These are phyloP conservation scores for Parazoanthus darwini DNA, from an alignment of 92 coral and sea anemone species.

Conservation along the genomic window DNA sequence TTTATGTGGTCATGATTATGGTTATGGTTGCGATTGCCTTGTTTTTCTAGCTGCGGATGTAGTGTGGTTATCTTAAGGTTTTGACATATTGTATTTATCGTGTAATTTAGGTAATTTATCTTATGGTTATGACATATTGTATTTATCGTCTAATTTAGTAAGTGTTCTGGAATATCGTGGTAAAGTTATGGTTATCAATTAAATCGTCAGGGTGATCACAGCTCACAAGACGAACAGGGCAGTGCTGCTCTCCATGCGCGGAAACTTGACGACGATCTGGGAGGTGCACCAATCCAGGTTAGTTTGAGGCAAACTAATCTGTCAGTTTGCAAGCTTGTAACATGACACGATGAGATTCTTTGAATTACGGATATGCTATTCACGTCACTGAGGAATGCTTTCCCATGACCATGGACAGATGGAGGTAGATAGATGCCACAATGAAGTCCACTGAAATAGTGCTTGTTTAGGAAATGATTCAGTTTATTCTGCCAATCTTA, in stretches of 20 bases:
- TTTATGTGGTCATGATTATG: not conserved
- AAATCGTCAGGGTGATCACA: constrained; percentile 77
- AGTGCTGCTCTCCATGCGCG: constrained; percentile 63
- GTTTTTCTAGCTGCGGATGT: not conserved
- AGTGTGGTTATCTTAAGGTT: not conserved
- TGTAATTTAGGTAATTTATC: no score
- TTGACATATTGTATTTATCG: no score
- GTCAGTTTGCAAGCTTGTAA: not conserved
- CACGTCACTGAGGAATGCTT: not conserved
- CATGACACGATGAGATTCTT: no score
- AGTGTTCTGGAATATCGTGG: no score
- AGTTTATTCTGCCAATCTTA: no score
- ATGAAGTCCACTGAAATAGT: no score
- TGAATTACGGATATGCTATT: not conserved
- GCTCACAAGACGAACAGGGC: constrained; percentile 68
- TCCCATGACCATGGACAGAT: no score
- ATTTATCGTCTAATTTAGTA: no score
- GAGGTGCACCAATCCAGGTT: constrained; percentile 65
- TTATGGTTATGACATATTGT: no score
- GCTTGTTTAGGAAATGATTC: no score
- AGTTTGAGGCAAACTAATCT: not conserved
- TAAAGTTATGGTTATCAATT: not conserved
- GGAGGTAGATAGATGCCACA: no score
- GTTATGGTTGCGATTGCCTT: not conserved
- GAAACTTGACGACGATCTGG: constrained; percentile 65